These are phyloP conservation scores for Ganaspis sp. DNA, from an alignment of 1,140 invertebrate species.

Conservation along the genomic window DNA sequence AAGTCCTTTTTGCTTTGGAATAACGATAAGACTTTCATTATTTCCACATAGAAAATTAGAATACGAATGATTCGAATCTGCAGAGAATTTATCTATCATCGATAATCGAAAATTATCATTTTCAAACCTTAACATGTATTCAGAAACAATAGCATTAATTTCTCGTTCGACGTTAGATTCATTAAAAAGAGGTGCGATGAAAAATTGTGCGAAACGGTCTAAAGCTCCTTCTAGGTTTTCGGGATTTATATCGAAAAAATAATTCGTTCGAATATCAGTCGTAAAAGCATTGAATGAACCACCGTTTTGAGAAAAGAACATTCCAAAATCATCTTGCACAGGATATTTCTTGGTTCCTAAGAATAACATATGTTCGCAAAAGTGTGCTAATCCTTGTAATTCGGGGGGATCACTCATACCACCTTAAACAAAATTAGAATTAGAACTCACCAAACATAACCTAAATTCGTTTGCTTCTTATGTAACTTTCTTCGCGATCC, in stretches of 20 bases:
- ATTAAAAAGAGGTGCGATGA: constrained; percentile 93
- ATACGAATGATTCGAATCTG: constrained; percentile 87
- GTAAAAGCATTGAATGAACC: constrained; percentile 94
- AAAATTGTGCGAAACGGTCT: constrained; percentile 98
- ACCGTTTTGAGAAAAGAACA: constrained; percentile 93
- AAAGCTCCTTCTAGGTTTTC: constrained; percentile 87
- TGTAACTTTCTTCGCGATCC: too few relatives aligned
- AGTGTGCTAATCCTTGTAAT: constrained; percentile 94
- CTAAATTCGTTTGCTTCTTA: too few relatives aligned
- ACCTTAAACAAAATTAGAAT: too few relatives aligned
- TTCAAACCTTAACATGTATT: constrained; percentile 95
- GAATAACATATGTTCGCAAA: constrained; percentile 99
- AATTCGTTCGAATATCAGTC: constrained; percentile 92
- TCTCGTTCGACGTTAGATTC: constrained; percentile 93
- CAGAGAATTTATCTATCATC: constrained; percentile 90
- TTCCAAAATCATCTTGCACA: constrained; percentile 93
- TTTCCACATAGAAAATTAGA: constrained; percentile 95
- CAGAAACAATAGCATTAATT: constrained; percentile 96
- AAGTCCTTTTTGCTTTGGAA: constrained; percentile 88
- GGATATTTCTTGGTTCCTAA: constrained; percentile 96
- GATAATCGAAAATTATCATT: constrained; percentile 91
- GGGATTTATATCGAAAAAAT: constrained; percentile 94
- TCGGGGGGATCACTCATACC: constrained; percentile 91
- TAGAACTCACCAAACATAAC: too few relatives aligned
- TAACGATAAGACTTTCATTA: constrained; percentile 87